A percentile compares a stretch with the other conserved stretches of the same genome.
These are phyloP conservation scores for Aproaerema taeniolella DNA, from an alignment of 2,888 invertebrate species.

Conservation along the genomic window DNA sequence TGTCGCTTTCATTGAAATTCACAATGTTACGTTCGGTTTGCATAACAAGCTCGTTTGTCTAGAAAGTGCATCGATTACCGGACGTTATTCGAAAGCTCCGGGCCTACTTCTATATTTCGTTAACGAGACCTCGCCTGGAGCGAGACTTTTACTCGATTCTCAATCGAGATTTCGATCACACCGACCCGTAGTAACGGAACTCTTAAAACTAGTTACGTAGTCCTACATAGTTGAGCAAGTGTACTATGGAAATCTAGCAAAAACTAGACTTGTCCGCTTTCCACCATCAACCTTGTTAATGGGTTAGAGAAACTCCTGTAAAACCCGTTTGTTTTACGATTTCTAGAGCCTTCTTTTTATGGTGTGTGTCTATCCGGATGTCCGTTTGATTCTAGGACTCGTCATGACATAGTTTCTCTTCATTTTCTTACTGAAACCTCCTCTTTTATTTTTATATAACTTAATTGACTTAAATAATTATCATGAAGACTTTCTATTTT, in stretches of 20 bases:
- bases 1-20: constrained; percentile 67
- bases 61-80: constrained; percentile 67
- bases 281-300: constrained; percentile 64
- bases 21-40: constrained; percentile 64
- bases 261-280: constrained; percentile 69
- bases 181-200: constrained; percentile 48
- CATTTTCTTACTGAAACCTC: constrained; percentile 9
- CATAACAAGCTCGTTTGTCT: constrained; percentile 64
- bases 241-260: constrained; percentile 61
- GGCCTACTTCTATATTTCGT: constrained; percentile 65
- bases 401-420: constrained; percentile 12
- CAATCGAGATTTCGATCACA: constrained; percentile 50
- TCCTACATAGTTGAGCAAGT: constrained; percentile 49
- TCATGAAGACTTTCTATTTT: constrained; percentile 54
- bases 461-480: constrained; percentile 13
- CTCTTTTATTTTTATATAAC: constrained; percentile 11
- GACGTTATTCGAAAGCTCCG: constrained; percentile 65
- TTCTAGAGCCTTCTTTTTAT: constrained; percentile 51
- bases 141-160: constrained; percentile 61
- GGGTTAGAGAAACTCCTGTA: constrained; percentile 63
- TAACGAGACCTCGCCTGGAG: constrained; percentile 57
- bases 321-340: constrained; percentile 47
- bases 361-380: constrained; percentile 36
- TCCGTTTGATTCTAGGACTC: constrained; percentile 30
- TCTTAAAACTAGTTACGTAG: constrained; percentile 50